Conservation (phyloP, 2,113 vertebrate genomes). For the Pseudorectes ferrugineus region DNA sequence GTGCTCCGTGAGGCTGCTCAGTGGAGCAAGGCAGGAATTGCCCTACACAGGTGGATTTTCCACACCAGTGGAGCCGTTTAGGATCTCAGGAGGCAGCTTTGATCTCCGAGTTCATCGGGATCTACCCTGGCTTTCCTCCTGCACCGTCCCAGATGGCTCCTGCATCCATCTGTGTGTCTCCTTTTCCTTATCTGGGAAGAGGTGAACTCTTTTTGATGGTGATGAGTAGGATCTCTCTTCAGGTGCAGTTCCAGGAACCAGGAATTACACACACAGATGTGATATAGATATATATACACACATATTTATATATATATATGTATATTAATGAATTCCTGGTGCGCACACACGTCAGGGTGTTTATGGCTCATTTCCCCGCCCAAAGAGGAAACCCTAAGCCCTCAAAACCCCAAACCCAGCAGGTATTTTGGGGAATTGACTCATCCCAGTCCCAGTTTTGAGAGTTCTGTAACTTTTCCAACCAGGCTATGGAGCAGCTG, state of each 20-base stretch:
- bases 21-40: neutral
- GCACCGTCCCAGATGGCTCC: neutral
- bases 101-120: accelerated
- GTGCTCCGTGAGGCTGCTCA: neutral
- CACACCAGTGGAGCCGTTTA: accelerated
- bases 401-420: neutral
- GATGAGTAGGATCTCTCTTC: neutral
- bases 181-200: neutral
- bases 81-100: neutral
- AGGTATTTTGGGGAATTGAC: neutral
- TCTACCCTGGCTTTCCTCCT: neutral
- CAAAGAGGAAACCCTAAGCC: neutral
- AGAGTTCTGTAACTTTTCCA: neutral
- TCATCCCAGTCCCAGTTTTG: neutral
- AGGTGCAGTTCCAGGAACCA: neutral
- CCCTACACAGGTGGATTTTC: neutral
- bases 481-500: neutral
- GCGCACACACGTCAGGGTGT: accelerated
- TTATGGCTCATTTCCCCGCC: neutral
- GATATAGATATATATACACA: neutral
- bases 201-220: neutral
- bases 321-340: neutral
- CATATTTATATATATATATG: neutral
- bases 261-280: neutral
- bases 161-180: neutral